These are phyloP conservation scores for Gnathonemus longibarbis DNA, from an alignment of 2,113 vertebrate genomes.

Conservation along the genomic window DNA sequence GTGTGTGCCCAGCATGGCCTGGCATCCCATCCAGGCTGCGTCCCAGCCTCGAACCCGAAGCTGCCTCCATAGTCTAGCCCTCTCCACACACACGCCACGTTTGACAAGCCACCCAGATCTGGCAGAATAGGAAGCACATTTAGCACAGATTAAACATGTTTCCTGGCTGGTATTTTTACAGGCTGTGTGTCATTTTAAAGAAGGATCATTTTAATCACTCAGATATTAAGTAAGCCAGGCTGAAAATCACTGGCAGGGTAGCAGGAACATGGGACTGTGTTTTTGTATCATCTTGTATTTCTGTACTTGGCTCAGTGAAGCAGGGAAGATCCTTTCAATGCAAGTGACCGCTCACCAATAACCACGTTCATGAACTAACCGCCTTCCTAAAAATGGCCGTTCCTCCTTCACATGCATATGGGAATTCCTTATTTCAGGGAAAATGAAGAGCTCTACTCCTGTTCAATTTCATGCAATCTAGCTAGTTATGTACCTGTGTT, in stretches of 20 bases:
- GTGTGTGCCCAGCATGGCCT: neutral
- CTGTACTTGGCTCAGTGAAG: neutral
- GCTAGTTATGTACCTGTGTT: neutral
- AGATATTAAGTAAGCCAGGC: neutral
- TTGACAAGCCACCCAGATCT: neutral
- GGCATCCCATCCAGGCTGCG: neutral
- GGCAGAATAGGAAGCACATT: neutral
- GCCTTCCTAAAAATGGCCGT: neutral
- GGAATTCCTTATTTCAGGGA: neutral
- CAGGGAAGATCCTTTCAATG: neutral
- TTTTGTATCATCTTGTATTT: neutral
- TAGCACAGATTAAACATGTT: conserved; percentile 7
- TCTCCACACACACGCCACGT: neutral
- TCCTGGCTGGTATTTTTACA: conserved; percentile 21
- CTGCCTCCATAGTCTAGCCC: neutral
- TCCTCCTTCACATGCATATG: neutral
- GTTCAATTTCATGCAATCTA: neutral
- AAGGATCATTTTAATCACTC: conserved; percentile 10
- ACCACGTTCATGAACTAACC: neutral
- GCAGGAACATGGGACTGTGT: neutral
- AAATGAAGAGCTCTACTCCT: neutral
- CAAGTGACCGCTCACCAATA: too few species aligned
- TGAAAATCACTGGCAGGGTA: conserved; percentile 12
- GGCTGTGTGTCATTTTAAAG: conserved; percentile 1
- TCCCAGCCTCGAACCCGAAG: neutral